These are phyloP conservation scores for Drosophila albomicans DNA, from an alignment of 1,140 invertebrate genomes.

Conservation along the genomic window DNA sequence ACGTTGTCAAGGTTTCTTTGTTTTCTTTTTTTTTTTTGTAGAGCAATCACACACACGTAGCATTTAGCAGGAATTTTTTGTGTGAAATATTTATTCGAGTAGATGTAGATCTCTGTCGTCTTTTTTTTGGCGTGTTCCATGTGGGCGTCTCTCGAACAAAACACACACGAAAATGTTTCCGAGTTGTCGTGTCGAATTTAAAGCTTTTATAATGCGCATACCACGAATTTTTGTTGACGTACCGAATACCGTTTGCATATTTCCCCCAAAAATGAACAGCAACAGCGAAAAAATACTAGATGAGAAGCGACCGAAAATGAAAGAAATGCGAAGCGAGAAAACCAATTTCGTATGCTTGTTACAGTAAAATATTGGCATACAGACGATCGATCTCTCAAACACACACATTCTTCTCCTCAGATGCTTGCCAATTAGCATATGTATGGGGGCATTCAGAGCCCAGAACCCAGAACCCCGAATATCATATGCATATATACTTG, in stretches of 20 bases:
- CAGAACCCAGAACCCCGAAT: too few species aligned
- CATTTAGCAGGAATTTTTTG: constrained; percentile 72
- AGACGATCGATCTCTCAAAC: constrained; percentile 1
- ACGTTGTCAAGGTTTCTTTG: constrained; percentile 68
- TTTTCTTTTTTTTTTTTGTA: constrained; percentile 43
- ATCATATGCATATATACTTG: constrained; percentile 1
- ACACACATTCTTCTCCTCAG: constrained; percentile 4
- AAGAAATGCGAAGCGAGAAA: constrained; percentile 33
- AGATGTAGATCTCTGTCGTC: constrained; percentile 34
- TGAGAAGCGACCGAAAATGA: not conserved
- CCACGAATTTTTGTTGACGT: constrained; percentile 80
- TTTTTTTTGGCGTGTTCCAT: constrained; percentile 54
- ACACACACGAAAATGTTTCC: constrained; percentile 71
- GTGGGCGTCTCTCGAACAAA: constrained; percentile 63
- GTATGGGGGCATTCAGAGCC: constrained; percentile 17
- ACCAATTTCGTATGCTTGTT: constrained; percentile 47
- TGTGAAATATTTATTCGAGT: constrained; percentile 53
- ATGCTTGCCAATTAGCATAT: constrained; percentile 33
- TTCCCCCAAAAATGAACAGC: constrained; percentile 40
- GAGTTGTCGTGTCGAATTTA: constrained; percentile 79
- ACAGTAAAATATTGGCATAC: constrained; percentile 50
- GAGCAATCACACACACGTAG: constrained; percentile 30
- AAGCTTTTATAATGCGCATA: constrained; percentile 77
- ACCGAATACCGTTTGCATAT: constrained; percentile 78
- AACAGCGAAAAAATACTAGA: constrained; percentile 10